Percentiles rank a stretch among this genome's conserved stretches.
phyloP scores from a whole-genome alignment of 2,888 invertebrate genomes.

The Eristalinus sepulchralis region DNA sequence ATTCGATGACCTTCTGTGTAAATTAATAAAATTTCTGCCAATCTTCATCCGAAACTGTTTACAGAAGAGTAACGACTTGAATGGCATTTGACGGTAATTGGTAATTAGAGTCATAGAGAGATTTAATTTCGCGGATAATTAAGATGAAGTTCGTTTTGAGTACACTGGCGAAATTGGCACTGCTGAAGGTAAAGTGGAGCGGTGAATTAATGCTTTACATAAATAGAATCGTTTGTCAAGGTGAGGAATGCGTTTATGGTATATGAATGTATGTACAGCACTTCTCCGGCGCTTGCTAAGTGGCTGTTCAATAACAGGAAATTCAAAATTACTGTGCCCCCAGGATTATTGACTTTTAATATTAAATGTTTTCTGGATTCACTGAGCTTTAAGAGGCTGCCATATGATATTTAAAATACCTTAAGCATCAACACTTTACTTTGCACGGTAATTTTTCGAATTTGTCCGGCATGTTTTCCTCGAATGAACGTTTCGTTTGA shows the following conservation, averaged over 20 bases:
- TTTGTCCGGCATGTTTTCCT: no score
- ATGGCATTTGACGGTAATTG: conserved; percentile 26
- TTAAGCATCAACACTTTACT: background rate
- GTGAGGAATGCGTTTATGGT: background rate
- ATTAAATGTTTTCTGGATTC: background rate
- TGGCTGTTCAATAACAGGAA: background rate
- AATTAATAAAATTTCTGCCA: background rate
- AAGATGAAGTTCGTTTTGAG: conserved; percentile 3
- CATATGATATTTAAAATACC: background rate
- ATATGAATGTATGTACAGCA: background rate
- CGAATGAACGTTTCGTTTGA: no score
- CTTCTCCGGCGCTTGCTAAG: background rate
- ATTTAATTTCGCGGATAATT: conserved; percentile 30
- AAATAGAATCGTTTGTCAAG: background rate
- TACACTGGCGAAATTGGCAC: background rate
- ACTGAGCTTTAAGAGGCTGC: background rate
- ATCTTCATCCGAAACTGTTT: background rate
- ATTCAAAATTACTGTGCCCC: background rate
- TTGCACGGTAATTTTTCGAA: no score
- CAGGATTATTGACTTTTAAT: background rate
- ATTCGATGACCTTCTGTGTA: background rate
- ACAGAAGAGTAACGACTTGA: conserved; percentile 10
- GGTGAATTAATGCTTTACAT: background rate
- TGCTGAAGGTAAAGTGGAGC: background rate
- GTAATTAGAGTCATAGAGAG: conserved; percentile 12